Conservation (phyloP, 2,888 invertebrate species). For the Platypus cylindrus region DNA sequence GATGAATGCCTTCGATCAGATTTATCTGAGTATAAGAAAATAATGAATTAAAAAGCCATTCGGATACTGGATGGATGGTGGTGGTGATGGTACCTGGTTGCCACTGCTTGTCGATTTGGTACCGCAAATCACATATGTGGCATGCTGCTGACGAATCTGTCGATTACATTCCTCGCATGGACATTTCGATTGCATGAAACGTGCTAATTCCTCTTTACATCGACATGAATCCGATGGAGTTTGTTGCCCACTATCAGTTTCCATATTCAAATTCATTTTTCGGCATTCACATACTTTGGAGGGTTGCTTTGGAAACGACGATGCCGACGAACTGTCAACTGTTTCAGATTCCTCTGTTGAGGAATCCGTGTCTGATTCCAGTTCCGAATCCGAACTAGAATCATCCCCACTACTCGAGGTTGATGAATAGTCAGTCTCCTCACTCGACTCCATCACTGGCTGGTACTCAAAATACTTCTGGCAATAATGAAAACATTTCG, state of each 20-base stretch:
- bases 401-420: neutral
- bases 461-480: conserved; percentile 8
- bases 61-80: too few species aligned
- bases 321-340: neutral
- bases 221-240: too few species aligned
- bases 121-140: conserved; percentile 20
- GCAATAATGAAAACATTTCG: conserved; percentile 9
- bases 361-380: neutral
- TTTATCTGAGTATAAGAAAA: conserved; percentile 8
- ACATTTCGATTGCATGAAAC: conserved; percentile 18
- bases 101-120: conserved; percentile 17
- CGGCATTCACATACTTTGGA: neutral
- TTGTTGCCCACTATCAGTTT: too few species aligned
- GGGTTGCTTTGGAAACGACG: neutral
- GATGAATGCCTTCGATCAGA: conserved; percentile 16
- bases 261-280: neutral
- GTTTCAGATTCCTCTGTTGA: neutral
- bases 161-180: conserved; percentile 19
- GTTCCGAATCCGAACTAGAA: neutral
- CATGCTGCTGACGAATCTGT: conserved; percentile 13
- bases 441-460: neutral
- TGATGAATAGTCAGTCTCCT: neutral
- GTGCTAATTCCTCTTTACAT: conserved; percentile 19
- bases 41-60: neutral
- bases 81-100: conserved; percentile 6